Evolutionary conservation across 2,113 vertebrate genomes (phyloP).

Genomic region (Melanocharis versteri): DNA sequence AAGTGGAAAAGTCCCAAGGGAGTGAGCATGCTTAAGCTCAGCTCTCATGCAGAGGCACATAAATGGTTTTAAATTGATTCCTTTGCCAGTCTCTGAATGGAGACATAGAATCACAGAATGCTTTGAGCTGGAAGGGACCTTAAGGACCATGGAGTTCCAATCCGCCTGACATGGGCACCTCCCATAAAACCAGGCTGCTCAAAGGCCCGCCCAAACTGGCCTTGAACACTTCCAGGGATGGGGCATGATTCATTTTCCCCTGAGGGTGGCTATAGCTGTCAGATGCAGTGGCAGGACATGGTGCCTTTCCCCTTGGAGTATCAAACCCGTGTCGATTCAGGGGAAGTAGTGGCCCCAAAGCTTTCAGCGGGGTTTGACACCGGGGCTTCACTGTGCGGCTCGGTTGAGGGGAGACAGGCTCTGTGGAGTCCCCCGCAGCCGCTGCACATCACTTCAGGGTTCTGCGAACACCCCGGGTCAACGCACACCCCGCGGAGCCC

Average conservation of each 20-base stretch:
- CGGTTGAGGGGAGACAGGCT: not conserved
- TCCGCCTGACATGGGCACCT: not conserved
- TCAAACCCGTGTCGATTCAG: fast-evolving
- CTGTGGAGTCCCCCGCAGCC: not conserved
- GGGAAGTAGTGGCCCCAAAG: fast-evolving
- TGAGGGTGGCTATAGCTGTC: not conserved
- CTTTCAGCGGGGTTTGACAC: fast-evolving
- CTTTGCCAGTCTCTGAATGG: not conserved
- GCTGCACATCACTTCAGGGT: fast-evolving
- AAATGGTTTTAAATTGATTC: not conserved
- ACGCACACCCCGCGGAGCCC: fast-evolving
- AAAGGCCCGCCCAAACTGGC: not conserved
- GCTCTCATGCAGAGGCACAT: not conserved
- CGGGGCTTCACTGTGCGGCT: fast-evolving
- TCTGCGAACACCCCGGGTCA: fast-evolving
- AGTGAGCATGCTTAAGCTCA: not conserved
- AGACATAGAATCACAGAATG: not conserved
- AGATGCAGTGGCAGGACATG: fast-evolving
- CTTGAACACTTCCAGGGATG: not conserved
- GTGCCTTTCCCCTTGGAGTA: not conserved
- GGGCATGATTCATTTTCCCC: not conserved
- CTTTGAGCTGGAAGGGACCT: not conserved
- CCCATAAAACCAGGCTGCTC: not conserved
- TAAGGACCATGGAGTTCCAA: not conserved
- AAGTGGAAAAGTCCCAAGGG: not conserved